phyloP scores from a whole-genome alignment of 2,888 invertebrate genomes.

The Parnassius mnemosyne region DNA sequence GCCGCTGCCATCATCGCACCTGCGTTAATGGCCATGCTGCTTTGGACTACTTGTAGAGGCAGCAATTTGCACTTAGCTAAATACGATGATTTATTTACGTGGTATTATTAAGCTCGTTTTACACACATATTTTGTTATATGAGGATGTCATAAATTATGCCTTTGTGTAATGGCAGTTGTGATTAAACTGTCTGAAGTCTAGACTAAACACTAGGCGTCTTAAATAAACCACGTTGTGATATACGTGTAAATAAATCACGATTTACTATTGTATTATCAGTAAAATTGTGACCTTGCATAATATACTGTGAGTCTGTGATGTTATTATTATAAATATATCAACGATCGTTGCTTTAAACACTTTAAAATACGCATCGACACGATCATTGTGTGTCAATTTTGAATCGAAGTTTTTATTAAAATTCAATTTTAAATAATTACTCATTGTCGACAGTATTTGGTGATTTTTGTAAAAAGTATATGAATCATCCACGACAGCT shows the following conservation, averaged over 20 bases:
- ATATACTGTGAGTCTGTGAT: not conserved
- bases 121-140: slow-evolving; percentile 15
- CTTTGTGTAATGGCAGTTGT: slow-evolving; percentile 1
- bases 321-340: not conserved
- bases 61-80: slow-evolving; percentile 24
- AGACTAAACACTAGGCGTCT: slow-evolving; percentile 14
- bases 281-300: not conserved
- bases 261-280: not conserved
- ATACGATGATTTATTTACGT: slow-evolving; percentile 25
- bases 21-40: slow-evolving; percentile 40
- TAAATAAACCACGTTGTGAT: slow-evolving; percentile 5
- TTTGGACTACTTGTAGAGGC: slow-evolving; percentile 16
- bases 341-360: slow-evolving; percentile 7
- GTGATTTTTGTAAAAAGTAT: slow-evolving; percentile 12
- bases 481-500: slow-evolving; percentile 9
- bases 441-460: slow-evolving; percentile 22
- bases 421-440: slow-evolving; percentile 18
- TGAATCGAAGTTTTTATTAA: slow-evolving; percentile 13
- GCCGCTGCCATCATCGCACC: slow-evolving; percentile 53
- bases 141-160: slow-evolving; percentile 24
- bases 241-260: not conserved
- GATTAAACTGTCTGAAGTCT: slow-evolving; percentile 16
- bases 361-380: slow-evolving; percentile 4
- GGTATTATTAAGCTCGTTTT: slow-evolving; percentile 20
- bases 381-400: slow-evolving; percentile 1